phyloP scores from a whole-genome alignment of 30 jellyfish, hydroid and myxozoan genomes.

The Hydractinia symbiolongicarpus region DNA sequence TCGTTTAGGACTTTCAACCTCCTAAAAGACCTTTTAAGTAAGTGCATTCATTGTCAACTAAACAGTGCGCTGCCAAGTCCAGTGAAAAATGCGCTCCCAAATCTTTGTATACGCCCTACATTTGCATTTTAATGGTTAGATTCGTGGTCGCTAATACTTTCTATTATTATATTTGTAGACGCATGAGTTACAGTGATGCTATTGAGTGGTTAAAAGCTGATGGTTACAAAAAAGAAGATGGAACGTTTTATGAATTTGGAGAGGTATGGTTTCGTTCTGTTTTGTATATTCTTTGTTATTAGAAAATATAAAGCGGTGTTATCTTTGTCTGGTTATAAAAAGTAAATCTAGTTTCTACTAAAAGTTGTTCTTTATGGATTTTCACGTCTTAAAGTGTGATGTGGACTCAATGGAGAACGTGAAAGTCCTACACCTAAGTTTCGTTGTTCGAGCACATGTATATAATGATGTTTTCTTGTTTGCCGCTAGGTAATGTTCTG shows the following conservation, averaged over 20 bases:
- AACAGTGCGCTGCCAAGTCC: background rate
- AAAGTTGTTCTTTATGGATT: too few relatives aligned
- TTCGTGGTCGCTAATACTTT: too few relatives aligned
- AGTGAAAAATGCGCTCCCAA: background rate
- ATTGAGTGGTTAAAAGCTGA: slow-evolving; percentile 70
- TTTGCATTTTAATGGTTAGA: background rate
- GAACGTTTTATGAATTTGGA: slow-evolving; percentile 91
- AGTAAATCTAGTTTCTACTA: too few relatives aligned
- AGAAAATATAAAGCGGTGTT: too few relatives aligned
- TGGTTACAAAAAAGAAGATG: slow-evolving; percentile 93
- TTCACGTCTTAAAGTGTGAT: too few relatives aligned
- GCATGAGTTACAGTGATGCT: slow-evolving; percentile 96
- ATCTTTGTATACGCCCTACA: background rate
- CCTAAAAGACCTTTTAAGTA: slow-evolving; percentile 86
- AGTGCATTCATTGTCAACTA: background rate
- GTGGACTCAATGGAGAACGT: too few relatives aligned
- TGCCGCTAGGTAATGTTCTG: too few relatives aligned
- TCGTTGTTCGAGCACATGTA: too few relatives aligned
- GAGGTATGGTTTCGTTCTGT: slow-evolving; percentile 42
- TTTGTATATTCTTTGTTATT: too few relatives aligned
- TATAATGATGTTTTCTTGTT: too few relatives aligned
- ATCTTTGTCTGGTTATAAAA: too few relatives aligned
- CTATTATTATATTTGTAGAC: slow-evolving; percentile 25
- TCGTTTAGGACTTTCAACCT: slow-evolving; percentile 73
- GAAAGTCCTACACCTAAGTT: too few relatives aligned